Conservation (phyloP, 2,797 vertebrate species). For the Halcyon chelicuti region DNA sequence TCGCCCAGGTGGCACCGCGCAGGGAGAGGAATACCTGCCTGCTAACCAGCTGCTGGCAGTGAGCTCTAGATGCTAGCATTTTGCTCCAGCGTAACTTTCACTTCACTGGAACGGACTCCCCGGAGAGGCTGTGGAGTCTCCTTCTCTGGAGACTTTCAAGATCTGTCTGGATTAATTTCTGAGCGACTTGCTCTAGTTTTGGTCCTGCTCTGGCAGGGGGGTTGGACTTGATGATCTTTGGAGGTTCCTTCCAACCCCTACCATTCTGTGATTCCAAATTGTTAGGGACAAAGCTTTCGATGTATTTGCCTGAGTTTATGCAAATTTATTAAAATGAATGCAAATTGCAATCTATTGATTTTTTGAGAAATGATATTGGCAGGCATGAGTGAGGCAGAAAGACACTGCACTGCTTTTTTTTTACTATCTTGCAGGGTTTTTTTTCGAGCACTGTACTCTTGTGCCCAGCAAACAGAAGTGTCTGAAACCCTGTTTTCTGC, state of each 20-base stretch:
- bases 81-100: slow-evolving; percentile 32
- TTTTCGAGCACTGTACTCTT: slow-evolving; percentile 29
- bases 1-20: fast-evolving
- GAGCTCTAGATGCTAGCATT: neutral
- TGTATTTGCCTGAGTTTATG: slow-evolving; percentile 51
- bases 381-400: slow-evolving; percentile 55
- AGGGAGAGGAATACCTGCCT: neutral
- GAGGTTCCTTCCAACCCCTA: too few species aligned
- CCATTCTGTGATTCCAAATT: neutral
- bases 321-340: slow-evolving; percentile 74
- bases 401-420: slow-evolving; percentile 56
- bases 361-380: slow-evolving; percentile 60
- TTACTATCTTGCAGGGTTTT: slow-evolving; percentile 37
- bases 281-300: slow-evolving; percentile 47
- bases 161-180: too few species aligned
- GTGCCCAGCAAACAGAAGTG: slow-evolving; percentile 15
- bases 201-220: too few species aligned
- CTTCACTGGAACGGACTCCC: too few species aligned
- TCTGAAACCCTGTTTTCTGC: neutral
- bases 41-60: neutral
- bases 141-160: too few species aligned
- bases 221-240: too few species aligned
- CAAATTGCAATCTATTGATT: slow-evolving; percentile 76
- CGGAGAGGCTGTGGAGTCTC: too few species aligned
- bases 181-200: too few species aligned